Evolutionary conservation across 2,113 vertebrate genomes (phyloP).

Genomic region (Dicaeum eximium): DNA sequence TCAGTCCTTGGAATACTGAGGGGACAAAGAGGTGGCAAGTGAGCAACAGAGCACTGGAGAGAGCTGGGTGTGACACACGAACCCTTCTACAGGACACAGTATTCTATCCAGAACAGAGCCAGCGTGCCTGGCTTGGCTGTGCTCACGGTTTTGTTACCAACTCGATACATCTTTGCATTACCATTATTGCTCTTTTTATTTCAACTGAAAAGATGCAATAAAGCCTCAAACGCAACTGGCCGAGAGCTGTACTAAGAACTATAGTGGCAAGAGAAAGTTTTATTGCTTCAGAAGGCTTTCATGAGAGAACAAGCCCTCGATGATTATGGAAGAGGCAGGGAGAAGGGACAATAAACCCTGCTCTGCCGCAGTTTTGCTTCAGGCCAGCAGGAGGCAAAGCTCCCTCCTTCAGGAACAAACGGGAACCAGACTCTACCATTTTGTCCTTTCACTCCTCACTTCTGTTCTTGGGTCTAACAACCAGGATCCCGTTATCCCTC

Average conservation of each 20-base stretch:
- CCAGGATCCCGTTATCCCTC: neutral
- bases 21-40: neutral
- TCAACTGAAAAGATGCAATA: neutral
- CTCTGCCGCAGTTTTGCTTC: neutral
- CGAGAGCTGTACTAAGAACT: neutral
- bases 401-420: neutral
- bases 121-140: neutral
- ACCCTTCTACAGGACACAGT: neutral
- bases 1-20: neutral
- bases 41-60: neutral
- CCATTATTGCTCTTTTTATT: neutral
- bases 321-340: neutral
- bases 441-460: neutral
- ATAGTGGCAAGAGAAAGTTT: neutral
- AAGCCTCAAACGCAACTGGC: neutral
- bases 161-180: neutral
- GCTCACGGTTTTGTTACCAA: neutral
- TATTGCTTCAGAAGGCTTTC: neutral
- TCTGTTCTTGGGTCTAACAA: neutral
- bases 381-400: slow-evolving; percentile 55
- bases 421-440: neutral
- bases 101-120: neutral
- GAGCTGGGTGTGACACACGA: neutral
- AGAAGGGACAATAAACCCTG: neutral
- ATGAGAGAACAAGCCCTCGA: neutral